Evolutionary conservation across 2,113 vertebrate species (phyloP).

Genomic region (Spheniscus mendiculus): DNA sequence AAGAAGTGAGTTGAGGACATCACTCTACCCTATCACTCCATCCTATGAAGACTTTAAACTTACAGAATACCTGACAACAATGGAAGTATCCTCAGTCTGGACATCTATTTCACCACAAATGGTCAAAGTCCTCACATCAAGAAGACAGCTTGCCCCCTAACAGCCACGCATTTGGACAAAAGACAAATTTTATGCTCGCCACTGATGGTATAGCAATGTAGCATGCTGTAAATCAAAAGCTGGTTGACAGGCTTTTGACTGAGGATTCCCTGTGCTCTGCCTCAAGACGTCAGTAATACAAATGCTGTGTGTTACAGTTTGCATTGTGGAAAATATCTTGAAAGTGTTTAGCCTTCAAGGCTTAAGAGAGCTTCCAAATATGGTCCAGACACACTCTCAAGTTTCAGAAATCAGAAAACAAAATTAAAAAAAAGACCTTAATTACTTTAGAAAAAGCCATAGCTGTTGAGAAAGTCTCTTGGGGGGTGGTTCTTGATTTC

Average conservation of each 20-base stretch:
- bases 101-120: background rate
- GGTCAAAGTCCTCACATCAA: background rate
- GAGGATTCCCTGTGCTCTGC: background rate
- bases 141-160: background rate
- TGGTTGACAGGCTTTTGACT: background rate
- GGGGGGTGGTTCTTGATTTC: background rate
- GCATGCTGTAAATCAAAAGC: background rate
- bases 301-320: background rate
- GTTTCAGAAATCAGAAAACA: background rate
- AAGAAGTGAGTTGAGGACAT: background rate
- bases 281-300: background rate
- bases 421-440: background rate
- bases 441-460: background rate
- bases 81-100: background rate
- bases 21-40: background rate
- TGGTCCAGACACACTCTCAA: background rate
- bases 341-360: background rate
- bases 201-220: background rate
- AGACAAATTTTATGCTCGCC: background rate
- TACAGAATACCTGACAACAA: background rate
- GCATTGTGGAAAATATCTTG: background rate
- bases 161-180: background rate
- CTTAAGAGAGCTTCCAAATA: background rate
- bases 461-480: background rate
- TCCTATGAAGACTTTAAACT: background rate